Evolutionary conservation across 2,113 vertebrate species (phyloP).

Genomic region (Myrmecobius fasciatus): DNA sequence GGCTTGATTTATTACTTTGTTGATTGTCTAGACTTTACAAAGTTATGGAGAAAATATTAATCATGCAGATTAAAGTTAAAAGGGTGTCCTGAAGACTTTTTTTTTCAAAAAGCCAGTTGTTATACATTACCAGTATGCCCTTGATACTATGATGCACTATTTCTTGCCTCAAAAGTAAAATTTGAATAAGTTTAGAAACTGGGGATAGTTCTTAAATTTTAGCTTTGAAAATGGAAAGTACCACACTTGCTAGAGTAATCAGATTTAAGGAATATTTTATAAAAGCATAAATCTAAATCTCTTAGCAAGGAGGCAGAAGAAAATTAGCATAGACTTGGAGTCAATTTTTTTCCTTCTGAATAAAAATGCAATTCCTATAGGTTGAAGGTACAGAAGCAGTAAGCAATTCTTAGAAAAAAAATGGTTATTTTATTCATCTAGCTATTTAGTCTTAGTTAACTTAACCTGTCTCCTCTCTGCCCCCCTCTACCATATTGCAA

Average conservation of each 20-base stretch:
- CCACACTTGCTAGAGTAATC: not conserved
- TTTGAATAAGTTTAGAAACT: not conserved
- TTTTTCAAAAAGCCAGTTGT: not conserved
- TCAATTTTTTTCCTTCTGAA: not conserved
- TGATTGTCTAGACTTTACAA: not conserved
- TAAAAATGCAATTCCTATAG: not conserved
- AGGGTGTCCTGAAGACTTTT: not conserved
- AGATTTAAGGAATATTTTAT: not conserved
- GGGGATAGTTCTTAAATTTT: not conserved
- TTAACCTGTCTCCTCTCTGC: not conserved
- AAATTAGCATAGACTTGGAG: not conserved
- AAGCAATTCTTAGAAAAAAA: not conserved
- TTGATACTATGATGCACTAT: not conserved
- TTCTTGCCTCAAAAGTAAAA: not conserved
- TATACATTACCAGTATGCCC: not conserved
- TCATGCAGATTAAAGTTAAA: not conserved
- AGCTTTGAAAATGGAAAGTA: not conserved
- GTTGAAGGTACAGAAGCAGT: not conserved
- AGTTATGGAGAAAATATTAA: not conserved
- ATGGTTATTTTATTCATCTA: not conserved
- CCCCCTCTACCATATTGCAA: not conserved
- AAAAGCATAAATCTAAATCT: not conserved
- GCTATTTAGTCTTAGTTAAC: not conserved
- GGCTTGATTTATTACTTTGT: not conserved
- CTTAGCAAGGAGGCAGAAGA: not conserved